Evolutionary conservation across 2,113 vertebrate genomes (phyloP), one percentile per base, ranked within the genome.

Genomic region (Chlorodrepanis virens): DNA sequence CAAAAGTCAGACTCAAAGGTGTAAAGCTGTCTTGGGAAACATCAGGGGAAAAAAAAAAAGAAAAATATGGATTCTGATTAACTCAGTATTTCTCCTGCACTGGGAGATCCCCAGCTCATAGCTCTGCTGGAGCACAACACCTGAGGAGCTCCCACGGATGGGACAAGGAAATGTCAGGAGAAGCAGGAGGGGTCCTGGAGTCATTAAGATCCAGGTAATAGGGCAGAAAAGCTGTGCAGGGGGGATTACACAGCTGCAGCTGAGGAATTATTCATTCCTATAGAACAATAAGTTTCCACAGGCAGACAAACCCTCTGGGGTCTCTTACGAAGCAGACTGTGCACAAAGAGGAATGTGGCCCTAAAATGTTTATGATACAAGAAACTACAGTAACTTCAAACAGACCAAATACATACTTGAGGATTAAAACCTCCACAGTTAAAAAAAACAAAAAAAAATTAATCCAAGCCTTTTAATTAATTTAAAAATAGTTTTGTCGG

Each of bases 301-400:
- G 0, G 5, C 39, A 78, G 87, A 82, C 54, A 89, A 90, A 93
- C 57, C 90, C 88, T 67, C 35, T 2, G 5, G 31, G 60, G 72
- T 71, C 90, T 83, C 86, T 54, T 37, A 17, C 14, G 6, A 33
- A 93, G 85, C 75, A 67, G 68, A 18, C 39, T 68, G 61, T 33
- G 6, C 40, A 42, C 25, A n/a, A 75, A 75, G 81, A 87, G 61
- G 71, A 93, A 96, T 5, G 52, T 5, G 37, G 76, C 85, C 80
- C 79, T 75, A 90, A 95, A 95, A 81, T 78, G 90, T 93, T 96
- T 96, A 95, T 27, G 76, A 52, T 17, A 75, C n/a, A 45, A 86
- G 93, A 74, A 94, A 80, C 56, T 81, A 37, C 52, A 83, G 71
- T 35, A 85, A 92, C 92, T 92, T 86, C 92, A 96, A 88, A 90